Evolutionary conservation across 2,888 invertebrate species (phyloP), one percentile per base, ranked within the genome.

Genomic region (Nephrotoma appendiculata): DNA sequence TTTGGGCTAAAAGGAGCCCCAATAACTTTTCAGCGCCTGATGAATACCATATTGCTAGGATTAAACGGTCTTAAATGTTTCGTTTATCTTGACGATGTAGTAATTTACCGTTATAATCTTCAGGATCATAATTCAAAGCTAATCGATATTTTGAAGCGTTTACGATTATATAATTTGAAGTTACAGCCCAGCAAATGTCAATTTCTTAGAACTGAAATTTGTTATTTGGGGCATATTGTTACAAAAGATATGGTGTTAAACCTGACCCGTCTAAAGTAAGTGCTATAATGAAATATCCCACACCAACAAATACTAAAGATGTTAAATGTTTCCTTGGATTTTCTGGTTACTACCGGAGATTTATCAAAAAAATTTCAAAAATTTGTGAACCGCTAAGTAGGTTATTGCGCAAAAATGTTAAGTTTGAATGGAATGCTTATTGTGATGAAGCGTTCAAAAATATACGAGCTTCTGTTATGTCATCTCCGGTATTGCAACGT

Each of bases 131-230:
- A 88, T 9, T 86, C 86, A 86, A 88, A 87, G 15, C 86, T 89
- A 48, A 87, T 86, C 86, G 12, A 42, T 86, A 88, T 89, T 6
- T 88, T 89, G 84, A 52, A 89, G 45, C 87, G 87, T 86, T 86
- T 89, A 19, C 85, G 87, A 57, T 19, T 87, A 84, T 86, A 86
- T 6, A 88, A 88, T 87, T 87, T 88, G 6, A 88, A 89, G 88
- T 87, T n/a, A n/a, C 88, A 89, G 83, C 52, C 89, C 1, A 88
- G 88, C 48, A 89, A 89, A 87, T 88, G 87, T n/a, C 86, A 88
- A 86, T 89, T 89, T 88, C 83, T 89, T 3, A 48, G 83, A 9
- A 88, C 88, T 85, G 88, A 88, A 57, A 85, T 87, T 1, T 45
- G 45, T 19, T 19, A 19, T 19, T 19, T 19, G 19, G 19, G 19